Conservation (phyloP, 2,888 invertebrate species). For the Yponomeuta cagnagella region DNA sequence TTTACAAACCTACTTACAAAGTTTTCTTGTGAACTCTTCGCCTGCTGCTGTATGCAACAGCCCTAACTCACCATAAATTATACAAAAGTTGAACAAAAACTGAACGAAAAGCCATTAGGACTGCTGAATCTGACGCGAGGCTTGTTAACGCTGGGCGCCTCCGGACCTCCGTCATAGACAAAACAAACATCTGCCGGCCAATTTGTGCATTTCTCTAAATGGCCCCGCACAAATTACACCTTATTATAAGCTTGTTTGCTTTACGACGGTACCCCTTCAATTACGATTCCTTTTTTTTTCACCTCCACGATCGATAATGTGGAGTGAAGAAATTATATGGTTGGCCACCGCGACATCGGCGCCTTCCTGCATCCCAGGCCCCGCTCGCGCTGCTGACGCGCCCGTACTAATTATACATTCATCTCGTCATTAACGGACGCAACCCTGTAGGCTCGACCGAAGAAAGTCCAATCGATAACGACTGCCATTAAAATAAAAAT, state of each 20-base stretch:
- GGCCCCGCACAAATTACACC: constrained; percentile 74
- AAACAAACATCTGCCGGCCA: constrained; percentile 74
- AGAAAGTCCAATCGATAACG: constrained; percentile 47
- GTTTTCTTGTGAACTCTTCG: no score
- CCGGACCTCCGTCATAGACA: constrained; percentile 74
- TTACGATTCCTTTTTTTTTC: constrained; percentile 65
- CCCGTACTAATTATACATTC: constrained; percentile 36
- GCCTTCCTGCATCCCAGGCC: constrained; percentile 43
- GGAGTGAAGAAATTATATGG: constrained; percentile 71
- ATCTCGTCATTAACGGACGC: constrained; percentile 40
- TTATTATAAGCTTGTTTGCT: constrained; percentile 77
- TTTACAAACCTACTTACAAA: no score
- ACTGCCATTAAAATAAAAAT: constrained; percentile 48
- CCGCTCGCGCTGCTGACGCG: background rate
- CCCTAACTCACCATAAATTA: constrained; percentile 59
- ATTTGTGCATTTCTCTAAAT: constrained; percentile 76
- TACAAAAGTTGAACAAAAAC: constrained; percentile 65
- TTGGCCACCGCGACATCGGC: constrained; percentile 58
- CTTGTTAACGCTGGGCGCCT: constrained; percentile 70
- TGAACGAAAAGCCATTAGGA: constrained; percentile 75
- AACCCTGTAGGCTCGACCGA: constrained; percentile 29
- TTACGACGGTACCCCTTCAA: constrained; percentile 73
- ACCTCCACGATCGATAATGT: constrained; percentile 61
- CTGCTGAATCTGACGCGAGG: constrained; percentile 75
- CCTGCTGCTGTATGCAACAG: background rate